Conservation (phyloP, 2,113 vertebrate genomes). For the Macrotis lagotis region DNA sequence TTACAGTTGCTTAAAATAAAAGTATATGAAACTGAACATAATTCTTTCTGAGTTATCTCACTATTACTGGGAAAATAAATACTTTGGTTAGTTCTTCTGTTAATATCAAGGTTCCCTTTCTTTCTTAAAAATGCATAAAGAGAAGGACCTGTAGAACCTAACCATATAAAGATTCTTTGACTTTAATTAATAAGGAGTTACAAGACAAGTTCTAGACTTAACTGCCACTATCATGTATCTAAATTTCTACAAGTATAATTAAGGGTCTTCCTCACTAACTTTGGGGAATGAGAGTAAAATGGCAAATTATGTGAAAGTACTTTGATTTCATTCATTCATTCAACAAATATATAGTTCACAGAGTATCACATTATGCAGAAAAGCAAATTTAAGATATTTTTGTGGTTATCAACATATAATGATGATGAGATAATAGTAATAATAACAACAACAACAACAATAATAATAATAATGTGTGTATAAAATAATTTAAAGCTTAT, state of each 20-base stretch:
- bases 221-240: neutral
- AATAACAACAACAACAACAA: no score
- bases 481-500: neutral
- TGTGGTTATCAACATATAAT: neutral
- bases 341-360: neutral
- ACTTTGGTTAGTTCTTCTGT: neutral
- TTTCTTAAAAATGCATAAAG: neutral
- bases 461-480: no score
- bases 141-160: neutral
- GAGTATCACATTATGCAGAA: neutral
- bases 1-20: neutral
- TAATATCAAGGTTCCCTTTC: neutral
- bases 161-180: neutral
- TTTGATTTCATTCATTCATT: neutral
- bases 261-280: slow-evolving; percentile 7
- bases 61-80: neutral
- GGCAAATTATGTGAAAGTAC: neutral
- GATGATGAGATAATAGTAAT: no score
- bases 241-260: slow-evolving; percentile 33
- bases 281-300: slow-evolving; percentile 17
- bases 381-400: neutral
- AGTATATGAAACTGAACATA: neutral
- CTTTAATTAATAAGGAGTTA: neutral
- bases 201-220: neutral
- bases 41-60: neutral